phyloP scores from a whole-genome alignment of 2,113 vertebrate genomes.

The Tretioscincus oriximinensis region DNA sequence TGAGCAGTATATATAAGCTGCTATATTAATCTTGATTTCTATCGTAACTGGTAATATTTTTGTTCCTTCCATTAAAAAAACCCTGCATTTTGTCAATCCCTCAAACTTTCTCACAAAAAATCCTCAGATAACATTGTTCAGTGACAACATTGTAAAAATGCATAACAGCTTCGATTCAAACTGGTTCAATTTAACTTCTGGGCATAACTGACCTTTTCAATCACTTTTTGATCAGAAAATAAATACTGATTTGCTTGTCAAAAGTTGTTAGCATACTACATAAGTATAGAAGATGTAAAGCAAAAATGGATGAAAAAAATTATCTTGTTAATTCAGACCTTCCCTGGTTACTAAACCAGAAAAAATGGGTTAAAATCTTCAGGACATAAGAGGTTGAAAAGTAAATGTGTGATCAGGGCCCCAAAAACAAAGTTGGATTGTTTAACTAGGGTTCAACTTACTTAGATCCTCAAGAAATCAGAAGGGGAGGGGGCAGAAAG shows the following conservation, averaged over 20 bases:
- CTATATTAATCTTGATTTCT: not conserved
- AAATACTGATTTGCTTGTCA: conserved; percentile 16
- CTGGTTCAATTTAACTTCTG: not conserved
- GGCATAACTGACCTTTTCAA: conserved; percentile 14
- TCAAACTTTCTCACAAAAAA: not conserved
- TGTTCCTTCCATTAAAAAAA: not conserved
- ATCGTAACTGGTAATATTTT: not conserved
- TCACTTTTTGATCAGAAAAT: conserved; percentile 20
- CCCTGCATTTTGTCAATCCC: not conserved
- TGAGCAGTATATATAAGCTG: too few relatives aligned
- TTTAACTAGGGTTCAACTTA: too few relatives aligned
- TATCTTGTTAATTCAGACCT: too few relatives aligned
- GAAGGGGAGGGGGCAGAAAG: too few relatives aligned
- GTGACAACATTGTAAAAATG: not conserved
- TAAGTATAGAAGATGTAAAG: not conserved
- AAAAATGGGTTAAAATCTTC: too few relatives aligned
- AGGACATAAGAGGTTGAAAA: too few relatives aligned
- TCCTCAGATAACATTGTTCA: conserved; percentile 10
- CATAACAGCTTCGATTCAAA: not conserved
- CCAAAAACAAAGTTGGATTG: too few relatives aligned
- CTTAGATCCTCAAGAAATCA: too few relatives aligned
- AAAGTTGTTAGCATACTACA: not conserved
- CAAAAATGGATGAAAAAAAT: conserved; percentile 1
- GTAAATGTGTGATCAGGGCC: too few relatives aligned
- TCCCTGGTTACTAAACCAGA: too few relatives aligned